Base-by-base conservation (phyloP, 2,888 invertebrate genomes). In the Cremastinae sp. region DNA sequence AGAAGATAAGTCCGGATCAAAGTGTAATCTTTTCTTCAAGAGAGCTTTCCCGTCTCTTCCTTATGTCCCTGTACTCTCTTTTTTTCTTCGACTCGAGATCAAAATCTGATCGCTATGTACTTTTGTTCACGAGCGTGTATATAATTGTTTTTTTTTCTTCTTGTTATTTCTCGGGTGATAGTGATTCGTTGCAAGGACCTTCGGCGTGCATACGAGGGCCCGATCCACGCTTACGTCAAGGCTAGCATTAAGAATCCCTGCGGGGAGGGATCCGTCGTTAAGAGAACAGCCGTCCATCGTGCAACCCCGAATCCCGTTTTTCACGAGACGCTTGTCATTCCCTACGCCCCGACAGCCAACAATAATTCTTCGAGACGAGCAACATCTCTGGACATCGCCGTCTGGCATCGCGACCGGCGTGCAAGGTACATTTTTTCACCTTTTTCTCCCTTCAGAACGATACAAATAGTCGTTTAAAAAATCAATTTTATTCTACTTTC, bases 361-460 rank as follows among this genome's bases (percentile, higher is more conserved):
- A 84, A 82, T 82, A 86, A 87, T 83, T 86, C 82, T 65, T 81
- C 82, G 78, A 82, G 78, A 66, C 82, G 79, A 65, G 90, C 92
- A 58, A 93, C 93, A 84, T 91, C 93, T 88, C 91, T 96, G 51
- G 93, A 95, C 83, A 92, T 96, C 82, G 96, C 96, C 51, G 96
- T 96, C 53, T 96, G 96, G 96, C 96, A 96, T 88, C 91, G 96
- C 81, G 95, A 96, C 90, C 93, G 95, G 82, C 93, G 93, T 81
- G 93, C 94, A 88, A 94, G 95, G 96, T 96, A 91, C 92, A 91
- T 43, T 34, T 90, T 89, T 77, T 71, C 70, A 38, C 28, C 2
- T 28, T 28, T 5, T 28, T 28, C 2, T 10, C 14, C 9, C 2
- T 28, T 28, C 43, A 14, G 20, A 18, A 10, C 22, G 2, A 43